A percentile compares a stretch with the other conserved stretches of the same genome.
phyloP scores from a whole-genome alignment of 2,113 vertebrate species.

The Myotis lucifugus region DNA sequence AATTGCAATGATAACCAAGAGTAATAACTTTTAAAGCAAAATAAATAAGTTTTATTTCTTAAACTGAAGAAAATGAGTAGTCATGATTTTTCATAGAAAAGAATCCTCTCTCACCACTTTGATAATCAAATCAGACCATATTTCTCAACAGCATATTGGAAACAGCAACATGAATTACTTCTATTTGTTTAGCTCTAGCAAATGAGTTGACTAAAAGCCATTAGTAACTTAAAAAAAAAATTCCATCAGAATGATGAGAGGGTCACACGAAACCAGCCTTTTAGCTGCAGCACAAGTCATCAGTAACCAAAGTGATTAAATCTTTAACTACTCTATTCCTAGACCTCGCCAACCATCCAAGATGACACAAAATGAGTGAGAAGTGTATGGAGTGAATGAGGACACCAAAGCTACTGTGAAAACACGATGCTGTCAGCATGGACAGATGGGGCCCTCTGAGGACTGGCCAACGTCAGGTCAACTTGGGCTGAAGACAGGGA shows the following conservation, averaged over 20 bases:
- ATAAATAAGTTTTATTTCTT: neutral
- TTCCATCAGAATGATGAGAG: neutral
- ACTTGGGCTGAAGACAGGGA: neutral
- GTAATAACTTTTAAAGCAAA: slow-evolving; percentile 7
- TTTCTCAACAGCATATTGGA: neutral
- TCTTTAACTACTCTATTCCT: neutral
- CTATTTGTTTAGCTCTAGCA: neutral
- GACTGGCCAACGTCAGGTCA: neutral
- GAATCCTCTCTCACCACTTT: neutral
- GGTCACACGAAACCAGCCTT: neutral
- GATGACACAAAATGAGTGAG: slow-evolving; percentile 66
- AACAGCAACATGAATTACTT: neutral
- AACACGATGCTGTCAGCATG: neutral
- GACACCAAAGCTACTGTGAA: neutral
- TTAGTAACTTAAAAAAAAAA: neutral
- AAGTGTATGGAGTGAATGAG: neutral
- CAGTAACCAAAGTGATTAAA: neutral
- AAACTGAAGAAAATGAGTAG: neutral
- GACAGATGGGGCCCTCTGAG: neutral
- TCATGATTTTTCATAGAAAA: neutral
- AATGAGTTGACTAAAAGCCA: neutral
- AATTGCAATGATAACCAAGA: neutral
- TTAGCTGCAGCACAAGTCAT: neutral
- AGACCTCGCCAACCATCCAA: slow-evolving; percentile 81
- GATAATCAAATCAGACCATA: neutral